phyloP scores from a whole-genome alignment of 2,797 vertebrate species.

The Micrastur ruficollis region DNA sequence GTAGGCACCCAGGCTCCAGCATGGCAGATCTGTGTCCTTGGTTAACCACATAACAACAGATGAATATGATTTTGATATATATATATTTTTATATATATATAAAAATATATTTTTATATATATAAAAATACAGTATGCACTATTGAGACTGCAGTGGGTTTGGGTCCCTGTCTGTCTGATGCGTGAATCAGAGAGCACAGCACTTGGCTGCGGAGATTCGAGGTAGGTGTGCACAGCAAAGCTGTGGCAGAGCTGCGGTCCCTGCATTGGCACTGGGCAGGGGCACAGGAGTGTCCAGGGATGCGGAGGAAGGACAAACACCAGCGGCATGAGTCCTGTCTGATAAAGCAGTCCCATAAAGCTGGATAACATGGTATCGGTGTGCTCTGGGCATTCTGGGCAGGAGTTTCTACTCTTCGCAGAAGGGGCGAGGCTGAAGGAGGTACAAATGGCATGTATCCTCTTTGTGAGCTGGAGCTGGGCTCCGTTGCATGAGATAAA shows the following conservation, averaged over 20 bases:
- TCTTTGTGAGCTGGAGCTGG: not conserved
- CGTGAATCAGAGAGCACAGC: not conserved
- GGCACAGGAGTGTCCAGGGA: not conserved
- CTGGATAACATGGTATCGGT: not conserved
- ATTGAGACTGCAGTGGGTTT: not conserved
- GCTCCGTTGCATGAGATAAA: not conserved
- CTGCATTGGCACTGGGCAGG: not conserved
- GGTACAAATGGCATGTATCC: not conserved
- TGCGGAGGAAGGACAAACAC: not conserved
- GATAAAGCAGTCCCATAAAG: not conserved
- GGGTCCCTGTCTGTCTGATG: not conserved
- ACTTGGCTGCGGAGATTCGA: not conserved
- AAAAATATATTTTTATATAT: not conserved
- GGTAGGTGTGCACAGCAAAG: not conserved
- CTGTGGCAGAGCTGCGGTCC: not conserved
- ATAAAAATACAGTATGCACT: not conserved
- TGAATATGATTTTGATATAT: not conserved
- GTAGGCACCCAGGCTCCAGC: not conserved
- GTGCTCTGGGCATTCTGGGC: not conserved
- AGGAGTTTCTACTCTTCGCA: not conserved
- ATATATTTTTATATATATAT: not conserved
- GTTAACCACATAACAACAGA: not conserved
- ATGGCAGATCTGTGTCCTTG: conserved; percentile 6
- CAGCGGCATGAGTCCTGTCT: not conserved
- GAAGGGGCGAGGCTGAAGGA: not conserved